Base-by-base conservation (phyloP, 2,113 vertebrate genomes). In the Mastomys coucha region DNA sequence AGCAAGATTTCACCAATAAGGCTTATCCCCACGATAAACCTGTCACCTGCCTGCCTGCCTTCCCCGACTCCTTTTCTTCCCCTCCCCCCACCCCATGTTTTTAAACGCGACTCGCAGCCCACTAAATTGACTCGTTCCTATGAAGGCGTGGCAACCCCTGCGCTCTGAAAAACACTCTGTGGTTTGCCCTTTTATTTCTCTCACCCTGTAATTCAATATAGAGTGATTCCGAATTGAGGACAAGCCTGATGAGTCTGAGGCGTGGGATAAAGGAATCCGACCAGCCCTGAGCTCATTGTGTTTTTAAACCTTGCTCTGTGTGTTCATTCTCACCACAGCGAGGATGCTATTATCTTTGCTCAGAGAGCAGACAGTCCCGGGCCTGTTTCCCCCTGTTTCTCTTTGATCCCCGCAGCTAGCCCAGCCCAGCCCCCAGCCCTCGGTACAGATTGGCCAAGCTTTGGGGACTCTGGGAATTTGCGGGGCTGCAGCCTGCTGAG, bases 271-370 rank as follows among this genome's bases (percentile, higher is more conserved):
- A 97, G 89, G 95, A 92, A 96, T 91, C 69, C 2, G 51, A 92
- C 91, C 92, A 45, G 96, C 92, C 89, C 94, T 53, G 76, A 58
- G 91, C 69, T 94, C 89, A 96, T 39, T 91, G 95, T 97, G 94
- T 76, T 97, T 97, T 93, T n/a, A 91, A 95, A 89, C 91, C 95
- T 92, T 82, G 45, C 92, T 92, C 96, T 92, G 78, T 94, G 91
- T 93, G 93, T 72, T 88, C 93, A 86, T 92, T 95, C 96, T 96
- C 97, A 91, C 70, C 76, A n/a, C 95, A 73, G 96, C 93, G 91
- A 97, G 91, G 92, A 92, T 76, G 88, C 95, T 86, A 96, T 97
- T 98, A 96, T 97, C 94, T 97, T 78, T 96, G 97, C 91, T 93
- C 97, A 96, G 85, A 96, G 75, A 92, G 91, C 95, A 92, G 96